These are phyloP conservation scores for Salpingus planirostris DNA, from an alignment of 2,888 invertebrate species.

Conservation along the genomic window DNA sequence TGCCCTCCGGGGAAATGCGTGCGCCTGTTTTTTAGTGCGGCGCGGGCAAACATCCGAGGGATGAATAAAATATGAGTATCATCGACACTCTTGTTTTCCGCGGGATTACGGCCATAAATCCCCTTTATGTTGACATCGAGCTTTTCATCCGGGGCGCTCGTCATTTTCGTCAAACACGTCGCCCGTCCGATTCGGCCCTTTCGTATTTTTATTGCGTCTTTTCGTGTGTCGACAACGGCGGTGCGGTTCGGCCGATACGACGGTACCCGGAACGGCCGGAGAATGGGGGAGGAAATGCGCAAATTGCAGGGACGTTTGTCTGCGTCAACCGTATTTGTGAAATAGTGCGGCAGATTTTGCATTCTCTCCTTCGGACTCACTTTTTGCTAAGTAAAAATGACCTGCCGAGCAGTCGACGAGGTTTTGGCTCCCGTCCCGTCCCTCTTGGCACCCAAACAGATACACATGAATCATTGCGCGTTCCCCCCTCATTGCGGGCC, in stretches of 20 bases:
- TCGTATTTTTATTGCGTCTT: conserved; percentile 15
- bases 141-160: conserved; percentile 17
- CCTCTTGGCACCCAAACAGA: too few species aligned
- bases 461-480: too few species aligned
- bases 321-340: conserved; percentile 26
- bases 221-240: conserved; percentile 17
- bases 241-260: conserved; percentile 8
- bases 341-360: conserved; percentile 27
- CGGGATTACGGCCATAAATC: conserved; percentile 21
- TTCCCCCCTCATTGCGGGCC: too few species aligned
- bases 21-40: too few species aligned
- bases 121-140: conserved; percentile 22
- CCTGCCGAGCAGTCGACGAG: conserved; percentile 23
- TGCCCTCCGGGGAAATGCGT: too few species aligned
- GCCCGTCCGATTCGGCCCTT: conserved; percentile 15
- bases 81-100: conserved; percentile 22
- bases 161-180: conserved; percentile 17
- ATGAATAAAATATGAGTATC: conserved; percentile 24
- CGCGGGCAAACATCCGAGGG: too few species aligned
- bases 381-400: conserved; percentile 9
- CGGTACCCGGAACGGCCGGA: conserved; percentile 4
- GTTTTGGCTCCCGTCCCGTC: too few species aligned
- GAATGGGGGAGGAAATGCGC: conserved; percentile 27
- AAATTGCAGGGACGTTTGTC: conserved; percentile 26
- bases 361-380: conserved; percentile 14